Conservation (phyloP, 2,113 vertebrate genomes). For the Caloenas nicobarica region DNA sequence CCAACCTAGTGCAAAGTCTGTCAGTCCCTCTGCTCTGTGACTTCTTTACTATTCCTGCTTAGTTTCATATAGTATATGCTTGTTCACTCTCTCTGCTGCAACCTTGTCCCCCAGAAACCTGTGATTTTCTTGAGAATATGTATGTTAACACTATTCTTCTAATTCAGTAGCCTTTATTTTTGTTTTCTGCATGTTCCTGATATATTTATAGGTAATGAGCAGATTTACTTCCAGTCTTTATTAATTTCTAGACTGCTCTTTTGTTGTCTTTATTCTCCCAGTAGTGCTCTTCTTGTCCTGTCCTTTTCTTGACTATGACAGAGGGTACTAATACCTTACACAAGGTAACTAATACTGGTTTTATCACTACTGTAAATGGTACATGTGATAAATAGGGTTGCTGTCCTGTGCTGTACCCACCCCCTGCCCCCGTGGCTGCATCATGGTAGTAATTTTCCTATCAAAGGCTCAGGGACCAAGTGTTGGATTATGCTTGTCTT, state of each 20-base stretch:
- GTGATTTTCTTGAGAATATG: background rate
- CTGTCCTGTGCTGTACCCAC: accelerated
- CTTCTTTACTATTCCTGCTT: background rate
- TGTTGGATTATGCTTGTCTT: background rate
- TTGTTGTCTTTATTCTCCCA: background rate
- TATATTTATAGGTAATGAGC: background rate
- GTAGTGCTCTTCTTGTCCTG: background rate
- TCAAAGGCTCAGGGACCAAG: background rate
- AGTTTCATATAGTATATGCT: background rate
- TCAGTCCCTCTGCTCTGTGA: background rate
- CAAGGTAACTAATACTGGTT: background rate
- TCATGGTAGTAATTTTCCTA: background rate
- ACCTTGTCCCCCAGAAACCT: background rate
- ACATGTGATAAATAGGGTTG: background rate
- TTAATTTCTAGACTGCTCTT: background rate
- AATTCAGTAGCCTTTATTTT: background rate
- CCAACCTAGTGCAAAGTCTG: background rate
- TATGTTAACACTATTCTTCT: background rate
- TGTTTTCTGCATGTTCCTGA: background rate
- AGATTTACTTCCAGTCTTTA: background rate
- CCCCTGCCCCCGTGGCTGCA: background rate
- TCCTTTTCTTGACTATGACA: background rate
- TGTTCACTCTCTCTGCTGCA: background rate
- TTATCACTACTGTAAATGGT: background rate
- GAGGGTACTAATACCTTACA: background rate